Percentiles rank a stretch among this genome's conserved stretches.
Conservation (phyloP, 2,888 invertebrate species). For the Stictocephala bisonia region DNA sequence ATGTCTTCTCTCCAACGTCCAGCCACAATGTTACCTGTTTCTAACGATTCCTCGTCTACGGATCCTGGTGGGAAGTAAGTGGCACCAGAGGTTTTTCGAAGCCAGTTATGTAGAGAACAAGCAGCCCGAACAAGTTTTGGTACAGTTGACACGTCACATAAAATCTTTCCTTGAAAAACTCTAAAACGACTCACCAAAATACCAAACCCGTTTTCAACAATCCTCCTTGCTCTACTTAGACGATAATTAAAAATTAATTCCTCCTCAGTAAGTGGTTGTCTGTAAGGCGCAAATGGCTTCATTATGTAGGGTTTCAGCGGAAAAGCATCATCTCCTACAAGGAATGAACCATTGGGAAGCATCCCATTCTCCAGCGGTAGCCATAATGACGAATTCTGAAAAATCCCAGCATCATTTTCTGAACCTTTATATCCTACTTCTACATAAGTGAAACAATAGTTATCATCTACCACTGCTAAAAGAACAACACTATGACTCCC, state of each 20-base stretch:
- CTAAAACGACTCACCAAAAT: constrained; percentile 52
- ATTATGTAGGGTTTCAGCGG: constrained; percentile 51
- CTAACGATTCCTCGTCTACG: constrained; percentile 17
- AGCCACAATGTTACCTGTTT: constrained; percentile 25
- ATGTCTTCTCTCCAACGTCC: constrained; percentile 28
- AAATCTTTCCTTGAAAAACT: constrained; percentile 49
- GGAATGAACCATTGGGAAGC: constrained; percentile 45
- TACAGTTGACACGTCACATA: background rate
- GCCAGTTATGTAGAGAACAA: constrained; percentile 38
- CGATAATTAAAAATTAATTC: constrained; percentile 54
- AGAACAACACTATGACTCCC: constrained; percentile 57
- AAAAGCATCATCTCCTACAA: constrained; percentile 55
- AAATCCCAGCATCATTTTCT: constrained; percentile 54
- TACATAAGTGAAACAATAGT: constrained; percentile 54
- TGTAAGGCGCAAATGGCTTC: constrained; percentile 50
- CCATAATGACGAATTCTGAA: constrained; percentile 45
- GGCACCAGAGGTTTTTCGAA: background rate
- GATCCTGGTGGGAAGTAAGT: constrained; percentile 31
- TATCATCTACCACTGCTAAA: constrained; percentile 56
- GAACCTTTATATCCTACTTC: constrained; percentile 54
- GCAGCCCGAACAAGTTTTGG: constrained; percentile 34
- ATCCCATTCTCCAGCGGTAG: constrained; percentile 46
- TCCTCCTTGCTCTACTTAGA: constrained; percentile 53
- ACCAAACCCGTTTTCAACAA: constrained; percentile 54
- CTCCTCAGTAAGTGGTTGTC: background rate